Evolutionary conservation across 2,888 invertebrate genomes (phyloP), one percentile per base, ranked within the genome.

Genomic region (Lycophotia porphyrea): DNA sequence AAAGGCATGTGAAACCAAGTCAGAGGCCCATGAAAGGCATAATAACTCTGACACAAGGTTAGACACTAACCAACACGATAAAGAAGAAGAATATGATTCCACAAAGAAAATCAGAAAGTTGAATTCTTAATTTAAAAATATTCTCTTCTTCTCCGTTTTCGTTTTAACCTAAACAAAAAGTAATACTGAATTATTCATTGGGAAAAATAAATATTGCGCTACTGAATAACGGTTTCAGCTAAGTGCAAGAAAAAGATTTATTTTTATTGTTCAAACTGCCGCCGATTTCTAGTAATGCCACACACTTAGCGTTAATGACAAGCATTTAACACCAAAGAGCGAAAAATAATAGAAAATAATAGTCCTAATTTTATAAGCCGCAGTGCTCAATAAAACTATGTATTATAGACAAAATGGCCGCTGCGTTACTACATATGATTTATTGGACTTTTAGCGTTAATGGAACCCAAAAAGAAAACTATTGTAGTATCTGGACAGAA

Each of bases 391-490:
- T 34, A 5, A 60, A 72, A 60, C 11, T 39, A 39, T 64, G n/a
- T n/a, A n/a, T n/a, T n/a, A 81, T 66, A 80, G 83, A 80, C 71
- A 76, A 70, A 7, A 78, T 69, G 78, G 84, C 78, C 74, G 34
- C 74, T 75, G 52, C 73, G 73, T 74, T 80, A 66, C 68, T 76
- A 83, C 21, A 66, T 24, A 76, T 84, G 79, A 85, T 80, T 74
- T 76, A 86, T 78, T 66, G 68, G n/a, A 76, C 87, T 86, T 87
- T 85, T 80, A 87, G 84, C 71, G 55, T 31, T 85, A 85, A 87
- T 85, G 84, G 84, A 70, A 74, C 58, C 34, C 49, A 76, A 77
- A 73, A 58, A 76, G 15, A 76, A 74, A 80, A 74, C 71, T 75
- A 74, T 76, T 81, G 70, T 79, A 34, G 61, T 66, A 44, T 65